Percentiles rank a stretch among this genome's conserved stretches.
phyloP scores from a whole-genome alignment of 2,888 invertebrate species.

The Philonicus albiceps region DNA sequence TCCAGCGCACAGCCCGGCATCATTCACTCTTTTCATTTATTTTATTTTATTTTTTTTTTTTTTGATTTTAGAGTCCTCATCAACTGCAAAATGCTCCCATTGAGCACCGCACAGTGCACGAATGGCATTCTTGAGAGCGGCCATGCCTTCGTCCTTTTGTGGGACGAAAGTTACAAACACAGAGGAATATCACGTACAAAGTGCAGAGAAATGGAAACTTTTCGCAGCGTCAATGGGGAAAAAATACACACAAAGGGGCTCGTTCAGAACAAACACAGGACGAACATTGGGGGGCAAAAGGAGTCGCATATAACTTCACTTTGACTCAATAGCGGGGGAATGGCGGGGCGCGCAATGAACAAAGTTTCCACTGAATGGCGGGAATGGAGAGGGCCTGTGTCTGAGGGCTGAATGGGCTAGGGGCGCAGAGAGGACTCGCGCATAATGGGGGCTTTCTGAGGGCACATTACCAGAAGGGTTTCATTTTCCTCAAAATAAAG shows the following conservation, averaged over 20 bases:
- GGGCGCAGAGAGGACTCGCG: neutral
- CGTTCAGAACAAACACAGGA: conserved; percentile 34
- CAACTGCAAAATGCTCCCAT: conserved; percentile 40
- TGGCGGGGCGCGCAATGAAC: conserved; percentile 25
- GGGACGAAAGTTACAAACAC: conserved; percentile 23
- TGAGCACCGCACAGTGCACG: neutral
- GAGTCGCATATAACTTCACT: conserved; percentile 41
- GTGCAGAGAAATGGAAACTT: conserved; percentile 31
- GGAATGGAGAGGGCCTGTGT: conserved; percentile 33
- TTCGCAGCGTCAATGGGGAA: conserved; percentile 27
- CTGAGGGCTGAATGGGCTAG: conserved; percentile 2
- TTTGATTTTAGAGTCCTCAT: conserved; percentile 36
- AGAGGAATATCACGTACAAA: conserved; percentile 29
- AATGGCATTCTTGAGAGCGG: conserved; percentile 38
- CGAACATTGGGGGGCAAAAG: conserved; percentile 30
- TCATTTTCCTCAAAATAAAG: conserved; percentile 27
- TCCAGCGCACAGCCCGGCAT: neutral
- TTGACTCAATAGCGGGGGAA: conserved; percentile 26
- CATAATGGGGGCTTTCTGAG: conserved; percentile 14
- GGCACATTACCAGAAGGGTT: conserved; percentile 37
- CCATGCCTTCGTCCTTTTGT: conserved; percentile 29
- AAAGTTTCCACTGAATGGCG: conserved; percentile 17
- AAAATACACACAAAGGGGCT: conserved; percentile 27
- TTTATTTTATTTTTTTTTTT: neutral
- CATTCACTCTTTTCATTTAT: neutral